Evolutionary conservation across 2,797 vertebrate species (phyloP), one percentile per base, ranked within the genome.

Genomic region (Limnodromus scolopaceus): DNA sequence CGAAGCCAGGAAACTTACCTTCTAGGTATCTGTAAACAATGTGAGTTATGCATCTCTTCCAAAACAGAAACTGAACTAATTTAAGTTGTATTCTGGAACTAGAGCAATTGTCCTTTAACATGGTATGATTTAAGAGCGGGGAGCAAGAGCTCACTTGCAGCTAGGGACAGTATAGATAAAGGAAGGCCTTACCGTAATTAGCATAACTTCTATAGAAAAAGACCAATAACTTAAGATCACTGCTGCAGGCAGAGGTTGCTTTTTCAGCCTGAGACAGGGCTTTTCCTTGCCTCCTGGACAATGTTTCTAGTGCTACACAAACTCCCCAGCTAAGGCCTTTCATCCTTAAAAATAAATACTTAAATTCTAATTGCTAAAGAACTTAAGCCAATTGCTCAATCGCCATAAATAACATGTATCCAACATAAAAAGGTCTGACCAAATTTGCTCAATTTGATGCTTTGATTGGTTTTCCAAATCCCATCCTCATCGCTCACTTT

Each of bases 321-420:
- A 92, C 34, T 72, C 14, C n/a, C n/a, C 46, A 57, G 8, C 11
- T 66, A 24, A 20, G 24, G 57, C 38, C 34, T 34, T 92, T 77
- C 55, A 64, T 27, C 57, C 74, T 84, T 65, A 60, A 69, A 87
- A 90, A 70, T 43, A 77, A 39, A 83, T 4, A 2, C 12, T 66
- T 51, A 60, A 27, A 48, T 55, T 89, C 58, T 60, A 58, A 87
- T 51, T 48, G 51, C 63, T 69, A 6, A 60, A 36, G 60, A 79
- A 84, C 27, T 71, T 32, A 16, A 3, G 10, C 17, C 71, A 69
- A 53, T 30, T 69, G 46, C 51, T 87, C 45, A 30, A 2, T 11
- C 0, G 0, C 63, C 2, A 0, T 11, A 81, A 84, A 16, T 51
- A 64, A 54, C 24, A 14, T 0, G 0, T 25, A 64, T 22, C 28